These are phyloP conservation scores for Galeopterus variegatus DNA, from an alignment of 2,113 vertebrate genomes.

Conservation along the genomic window DNA sequence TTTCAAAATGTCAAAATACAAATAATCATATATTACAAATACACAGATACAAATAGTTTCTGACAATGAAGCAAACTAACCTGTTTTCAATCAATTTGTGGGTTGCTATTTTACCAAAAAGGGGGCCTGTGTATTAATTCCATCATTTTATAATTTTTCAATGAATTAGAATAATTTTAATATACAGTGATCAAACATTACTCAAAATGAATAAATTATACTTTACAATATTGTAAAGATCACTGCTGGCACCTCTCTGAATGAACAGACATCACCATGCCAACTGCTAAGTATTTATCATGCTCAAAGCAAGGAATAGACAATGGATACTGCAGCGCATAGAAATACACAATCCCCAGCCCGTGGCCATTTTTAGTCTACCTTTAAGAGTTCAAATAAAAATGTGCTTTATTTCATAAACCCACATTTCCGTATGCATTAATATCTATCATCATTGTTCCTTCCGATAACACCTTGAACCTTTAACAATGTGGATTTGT, in stretches of 20 bases:
- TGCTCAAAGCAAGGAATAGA: neutral
- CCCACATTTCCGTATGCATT: neutral
- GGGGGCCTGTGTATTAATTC: neutral
- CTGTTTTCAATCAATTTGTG: neutral
- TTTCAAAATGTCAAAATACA: slow-evolving; percentile 59
- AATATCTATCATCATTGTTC: neutral
- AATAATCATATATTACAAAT: neutral
- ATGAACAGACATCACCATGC: neutral
- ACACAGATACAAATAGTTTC: neutral
- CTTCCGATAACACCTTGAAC: slow-evolving; percentile 40
- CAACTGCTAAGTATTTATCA: slow-evolving; percentile 27
- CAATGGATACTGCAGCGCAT: neutral
- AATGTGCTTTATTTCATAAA: slow-evolving; percentile 60
- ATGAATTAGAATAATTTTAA: slow-evolving; percentile 43
- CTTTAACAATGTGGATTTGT: slow-evolving; percentile 37
- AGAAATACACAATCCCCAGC: neutral
- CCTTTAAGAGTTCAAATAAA: slow-evolving; percentile 31
- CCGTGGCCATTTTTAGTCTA: slow-evolving; percentile 15
- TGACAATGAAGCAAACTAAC: neutral
- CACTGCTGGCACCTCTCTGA: slow-evolving; percentile 24
- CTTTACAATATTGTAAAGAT: slow-evolving; percentile 54
- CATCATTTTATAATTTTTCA: neutral
- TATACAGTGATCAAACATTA: slow-evolving; percentile 4
- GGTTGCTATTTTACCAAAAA: neutral
- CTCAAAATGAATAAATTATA: slow-evolving; percentile 1